A percentile compares a stretch with the other conserved stretches of the same genome.
phyloP scores from a whole-genome alignment of 2,113 vertebrate species.

The Vireo altiloquus region DNA sequence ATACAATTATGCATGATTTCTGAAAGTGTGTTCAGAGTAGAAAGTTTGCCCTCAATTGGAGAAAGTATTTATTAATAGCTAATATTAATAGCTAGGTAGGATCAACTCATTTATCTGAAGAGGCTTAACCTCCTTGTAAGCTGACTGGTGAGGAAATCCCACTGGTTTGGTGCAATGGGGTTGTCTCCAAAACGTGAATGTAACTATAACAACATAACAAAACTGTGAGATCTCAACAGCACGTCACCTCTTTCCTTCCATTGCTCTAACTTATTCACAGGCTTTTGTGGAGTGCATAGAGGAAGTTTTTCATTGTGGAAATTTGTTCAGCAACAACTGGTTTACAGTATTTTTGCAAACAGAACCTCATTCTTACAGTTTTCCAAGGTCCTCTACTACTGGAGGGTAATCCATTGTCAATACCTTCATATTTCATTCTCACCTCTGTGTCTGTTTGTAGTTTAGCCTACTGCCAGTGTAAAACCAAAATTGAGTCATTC shows the following conservation, averaged over 20 bases:
- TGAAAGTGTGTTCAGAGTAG: background rate
- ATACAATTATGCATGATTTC: background rate
- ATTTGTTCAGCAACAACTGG: background rate
- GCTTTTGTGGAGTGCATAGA: background rate
- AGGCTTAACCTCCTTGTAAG: background rate
- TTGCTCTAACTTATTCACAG: background rate
- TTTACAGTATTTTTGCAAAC: background rate
- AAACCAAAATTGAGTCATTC: conserved; percentile 17
- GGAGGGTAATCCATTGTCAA: background rate
- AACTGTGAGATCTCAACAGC: background rate
- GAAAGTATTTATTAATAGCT: background rate
- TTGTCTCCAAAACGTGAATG: background rate
- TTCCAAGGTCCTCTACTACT: background rate
- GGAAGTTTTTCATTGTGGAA: background rate
- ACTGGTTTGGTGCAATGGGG: background rate
- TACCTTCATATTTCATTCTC: conserved; percentile 1
- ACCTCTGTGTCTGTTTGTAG: background rate
- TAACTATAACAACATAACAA: background rate
- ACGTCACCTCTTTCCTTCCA: background rate
- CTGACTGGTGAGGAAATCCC: background rate
- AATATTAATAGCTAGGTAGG: background rate
- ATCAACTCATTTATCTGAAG: background rate
- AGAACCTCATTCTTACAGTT: background rate
- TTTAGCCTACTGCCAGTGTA: background rate
- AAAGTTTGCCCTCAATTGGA: background rate